Evolutionary conservation across 2,113 vertebrate species (phyloP), one percentile per base, ranked within the genome.

Genomic region (Talpa occidentalis): DNA sequence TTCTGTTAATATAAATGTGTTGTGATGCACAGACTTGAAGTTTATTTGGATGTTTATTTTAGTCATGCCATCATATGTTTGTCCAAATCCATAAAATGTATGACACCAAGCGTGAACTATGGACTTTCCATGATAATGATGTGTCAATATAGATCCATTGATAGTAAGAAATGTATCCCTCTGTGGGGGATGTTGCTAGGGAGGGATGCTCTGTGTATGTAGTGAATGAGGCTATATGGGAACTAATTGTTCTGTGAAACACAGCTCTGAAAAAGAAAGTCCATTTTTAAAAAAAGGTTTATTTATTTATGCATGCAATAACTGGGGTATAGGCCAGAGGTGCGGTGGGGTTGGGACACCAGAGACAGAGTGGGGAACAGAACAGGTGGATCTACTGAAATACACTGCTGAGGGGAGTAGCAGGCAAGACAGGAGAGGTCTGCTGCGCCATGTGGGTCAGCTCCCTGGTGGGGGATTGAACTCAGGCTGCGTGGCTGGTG

Each of bases 11-110:
- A 78, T 62, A 62, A 91, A 47, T 64, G 44, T 77, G 26, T 67
- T 93, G 44, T 91, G 54, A 56, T 87, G 16, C 37, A 70, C 32
- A 40, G 32, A 42, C 52, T 87, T 93, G 60, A 76, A 81, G 52
- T 64, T 78, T 72, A 66, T 88, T 91, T 82, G 24, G 44, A 77
- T 49, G 70, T 60, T 59, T 73, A 59, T 52, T 95, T 91, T 62
- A 64, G 35, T 81, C 35, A 76, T 54, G 52, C 17, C 52, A 37
- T 69, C 28, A 14, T 28, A 16, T 6, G 84, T 35, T 16, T 49
- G 19, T 74, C 47, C 30, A 87, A 73, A 67, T 9, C 56, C 19
- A 78, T 15, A 59, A 30, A 74, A 74, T 59, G 4, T 30, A 30
- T 40, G 52, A 21, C n/a, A 64, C 35, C 17, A 52, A 77, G 40